Percentiles rank a stretch among this genome's conserved stretches.
phyloP scores from a whole-genome alignment of 2,888 invertebrate genomes.

The Drepanosiphum platanoidis region DNA sequence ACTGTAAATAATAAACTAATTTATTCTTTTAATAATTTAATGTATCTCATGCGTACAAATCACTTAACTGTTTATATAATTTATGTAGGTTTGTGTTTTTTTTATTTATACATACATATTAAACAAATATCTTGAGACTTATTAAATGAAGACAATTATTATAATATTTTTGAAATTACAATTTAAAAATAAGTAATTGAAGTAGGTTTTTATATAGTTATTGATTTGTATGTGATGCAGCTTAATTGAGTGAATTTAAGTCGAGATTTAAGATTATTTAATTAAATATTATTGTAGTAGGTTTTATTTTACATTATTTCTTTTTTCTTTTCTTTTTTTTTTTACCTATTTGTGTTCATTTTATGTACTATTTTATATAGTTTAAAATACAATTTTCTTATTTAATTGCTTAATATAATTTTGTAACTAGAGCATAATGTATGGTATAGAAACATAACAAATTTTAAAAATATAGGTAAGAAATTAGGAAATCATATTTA shows the following conservation, averaged over 20 bases:
- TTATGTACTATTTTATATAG: conserved; percentile 24
- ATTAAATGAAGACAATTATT: neutral
- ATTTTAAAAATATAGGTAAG: conserved; percentile 1
- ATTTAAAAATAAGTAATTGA: neutral
- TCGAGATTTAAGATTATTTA: neutral
- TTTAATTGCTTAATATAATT: conserved; percentile 9
- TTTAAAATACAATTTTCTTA: conserved; percentile 16
- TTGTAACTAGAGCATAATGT: conserved; percentile 2
- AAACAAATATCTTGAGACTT: neutral
- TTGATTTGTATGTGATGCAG: neutral
- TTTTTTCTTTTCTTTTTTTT: neutral
- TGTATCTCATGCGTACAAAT: neutral
- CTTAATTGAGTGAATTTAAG: neutral
- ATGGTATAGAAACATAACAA: conserved; percentile 6
- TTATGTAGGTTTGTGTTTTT: neutral
- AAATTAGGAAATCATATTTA: neutral
- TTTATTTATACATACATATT: neutral
- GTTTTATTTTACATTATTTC: neutral
- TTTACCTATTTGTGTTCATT: conserved; percentile 58
- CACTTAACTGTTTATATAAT: neutral
- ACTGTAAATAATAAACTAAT: neutral
- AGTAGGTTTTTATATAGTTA: neutral
- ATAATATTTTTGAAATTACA: neutral
- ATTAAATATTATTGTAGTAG: conserved; percentile 24
- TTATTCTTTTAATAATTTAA: neutral